phyloP scores from a whole-genome alignment of 2,797 vertebrate species.

The Melanotaenia pygmaea region DNA sequence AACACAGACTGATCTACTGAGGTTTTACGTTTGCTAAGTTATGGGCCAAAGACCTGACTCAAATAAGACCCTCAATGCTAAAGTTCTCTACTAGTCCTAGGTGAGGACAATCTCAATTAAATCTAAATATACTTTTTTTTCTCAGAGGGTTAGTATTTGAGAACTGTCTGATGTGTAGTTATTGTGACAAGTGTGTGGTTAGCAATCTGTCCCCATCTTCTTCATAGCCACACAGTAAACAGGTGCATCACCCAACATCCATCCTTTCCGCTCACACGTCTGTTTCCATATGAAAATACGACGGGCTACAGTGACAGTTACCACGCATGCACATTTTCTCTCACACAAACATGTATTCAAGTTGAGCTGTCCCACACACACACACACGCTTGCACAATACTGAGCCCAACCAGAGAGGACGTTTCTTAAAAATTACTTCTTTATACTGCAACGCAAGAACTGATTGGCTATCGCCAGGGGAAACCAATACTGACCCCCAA shows the following conservation, averaged over 20 bases:
- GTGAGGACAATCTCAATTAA: conserved; percentile 14
- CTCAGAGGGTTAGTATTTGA: conserved; percentile 37
- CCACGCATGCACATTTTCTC: conserved; percentile 57
- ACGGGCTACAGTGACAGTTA: conserved; percentile 68
- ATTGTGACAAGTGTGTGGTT: conserved; percentile 27
- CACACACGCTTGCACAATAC: conserved; percentile 50
- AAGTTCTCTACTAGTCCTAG: conserved; percentile 1
- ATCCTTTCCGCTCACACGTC: conserved; percentile 54
- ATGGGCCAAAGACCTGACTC: conserved; percentile 61
- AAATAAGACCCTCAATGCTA: conserved; percentile 24
- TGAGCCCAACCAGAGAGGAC: conserved; percentile 70
- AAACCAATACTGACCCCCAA: conserved; percentile 66
- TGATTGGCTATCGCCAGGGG: conserved; percentile 85
- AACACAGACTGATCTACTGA: conserved; percentile 58
- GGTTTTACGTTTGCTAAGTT: conserved; percentile 44
- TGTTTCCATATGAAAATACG: conserved; percentile 77
- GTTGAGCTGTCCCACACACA: conserved; percentile 66
- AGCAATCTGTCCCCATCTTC: conserved; percentile 63
- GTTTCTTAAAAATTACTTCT: conserved; percentile 76
- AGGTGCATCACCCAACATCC: conserved; percentile 66
- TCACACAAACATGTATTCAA: conserved; percentile 66
- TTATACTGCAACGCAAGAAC: conserved; percentile 87
- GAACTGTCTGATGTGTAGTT: conserved; percentile 43
- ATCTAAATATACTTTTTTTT: conserved; percentile 9
- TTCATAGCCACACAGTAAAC: conserved; percentile 43